Percentiles rank a stretch among this genome's conserved stretches.
phyloP scores from a whole-genome alignment of 2,113 vertebrate species.

The Laterallus jamaicensis region DNA sequence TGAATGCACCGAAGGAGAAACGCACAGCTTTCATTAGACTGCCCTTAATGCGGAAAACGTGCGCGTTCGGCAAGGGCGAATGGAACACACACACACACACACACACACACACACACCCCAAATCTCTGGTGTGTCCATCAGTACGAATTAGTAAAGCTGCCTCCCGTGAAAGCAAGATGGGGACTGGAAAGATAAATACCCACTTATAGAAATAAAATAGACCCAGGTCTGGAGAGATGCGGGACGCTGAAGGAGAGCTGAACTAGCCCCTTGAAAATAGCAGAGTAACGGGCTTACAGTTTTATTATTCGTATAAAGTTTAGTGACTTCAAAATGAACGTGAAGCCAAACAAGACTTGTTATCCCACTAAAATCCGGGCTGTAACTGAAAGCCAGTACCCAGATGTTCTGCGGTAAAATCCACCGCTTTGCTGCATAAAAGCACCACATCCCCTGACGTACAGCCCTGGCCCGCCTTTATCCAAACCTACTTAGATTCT shows the following conservation, averaged over 20 bases:
- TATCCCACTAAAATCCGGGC: conserved; percentile 47
- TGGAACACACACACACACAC: neutral
- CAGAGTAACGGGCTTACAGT: conserved; percentile 38
- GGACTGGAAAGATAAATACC: conserved; percentile 4
- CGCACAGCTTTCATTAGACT: neutral
- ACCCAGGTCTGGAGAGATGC: neutral
- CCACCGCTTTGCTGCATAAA: neutral
- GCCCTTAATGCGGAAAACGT: conserved; percentile 39
- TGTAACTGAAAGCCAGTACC: conserved; percentile 56
- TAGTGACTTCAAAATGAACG: conserved; percentile 42
- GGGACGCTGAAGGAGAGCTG: neutral
- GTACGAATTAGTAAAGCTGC: neutral
- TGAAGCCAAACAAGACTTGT: conserved; percentile 36
- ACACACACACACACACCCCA: too few species aligned
- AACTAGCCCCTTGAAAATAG: conserved; percentile 23
- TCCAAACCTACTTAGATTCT: neutral
- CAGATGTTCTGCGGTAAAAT: conserved; percentile 65
- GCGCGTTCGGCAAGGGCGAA: neutral
- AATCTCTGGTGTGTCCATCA: neutral
- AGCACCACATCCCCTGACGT: neutral
- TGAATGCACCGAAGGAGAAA: neutral
- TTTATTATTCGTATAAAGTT: conserved; percentile 45
- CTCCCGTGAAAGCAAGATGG: neutral
- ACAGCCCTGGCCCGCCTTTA: neutral
- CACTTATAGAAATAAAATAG: conserved; percentile 28